phyloP scores from a whole-genome alignment of 2,797 vertebrate genomes.

The Linurgus olivaceus region DNA sequence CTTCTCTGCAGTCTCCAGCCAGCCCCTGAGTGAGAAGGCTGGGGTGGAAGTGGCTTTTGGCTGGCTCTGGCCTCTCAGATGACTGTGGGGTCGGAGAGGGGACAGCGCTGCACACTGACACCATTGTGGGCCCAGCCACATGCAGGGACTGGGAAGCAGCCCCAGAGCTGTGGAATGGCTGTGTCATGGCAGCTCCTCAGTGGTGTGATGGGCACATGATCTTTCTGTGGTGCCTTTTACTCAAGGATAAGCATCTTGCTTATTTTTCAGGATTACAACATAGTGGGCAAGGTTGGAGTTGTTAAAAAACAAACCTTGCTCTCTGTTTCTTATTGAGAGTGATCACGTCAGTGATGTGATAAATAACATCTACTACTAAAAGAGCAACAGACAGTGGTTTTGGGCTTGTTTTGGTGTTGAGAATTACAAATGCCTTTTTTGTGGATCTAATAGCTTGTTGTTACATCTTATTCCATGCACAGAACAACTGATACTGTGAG shows the following conservation, averaged over 20 bases:
- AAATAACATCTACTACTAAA: neutral
- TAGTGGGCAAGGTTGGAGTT: neutral
- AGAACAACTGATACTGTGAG: neutral
- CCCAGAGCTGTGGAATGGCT: neutral
- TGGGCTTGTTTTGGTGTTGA: neutral
- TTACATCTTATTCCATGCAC: neutral
- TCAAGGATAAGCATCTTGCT: neutral
- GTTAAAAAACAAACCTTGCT: neutral
- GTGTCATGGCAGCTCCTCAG: neutral
- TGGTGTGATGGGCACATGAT: slow-evolving; percentile 48
- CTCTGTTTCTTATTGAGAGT: neutral
- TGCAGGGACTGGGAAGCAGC: neutral
- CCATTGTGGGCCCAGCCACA: neutral
- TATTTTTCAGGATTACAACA: neutral
- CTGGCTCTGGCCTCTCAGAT: neutral
- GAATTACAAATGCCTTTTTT: neutral
- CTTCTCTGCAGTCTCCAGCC: neutral
- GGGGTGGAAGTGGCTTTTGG: fast-evolving
- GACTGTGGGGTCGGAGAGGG: neutral
- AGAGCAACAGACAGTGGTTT: neutral
- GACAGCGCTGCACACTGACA: neutral
- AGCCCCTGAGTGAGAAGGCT: neutral
- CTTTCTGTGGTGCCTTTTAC: neutral
- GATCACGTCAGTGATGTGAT: neutral
- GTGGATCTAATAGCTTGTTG: neutral